A percentile compares a stretch with the other conserved stretches of the same genome.
phyloP scores from a whole-genome alignment of 2,888 invertebrate species.

The Neoitamus cyanurus region DNA sequence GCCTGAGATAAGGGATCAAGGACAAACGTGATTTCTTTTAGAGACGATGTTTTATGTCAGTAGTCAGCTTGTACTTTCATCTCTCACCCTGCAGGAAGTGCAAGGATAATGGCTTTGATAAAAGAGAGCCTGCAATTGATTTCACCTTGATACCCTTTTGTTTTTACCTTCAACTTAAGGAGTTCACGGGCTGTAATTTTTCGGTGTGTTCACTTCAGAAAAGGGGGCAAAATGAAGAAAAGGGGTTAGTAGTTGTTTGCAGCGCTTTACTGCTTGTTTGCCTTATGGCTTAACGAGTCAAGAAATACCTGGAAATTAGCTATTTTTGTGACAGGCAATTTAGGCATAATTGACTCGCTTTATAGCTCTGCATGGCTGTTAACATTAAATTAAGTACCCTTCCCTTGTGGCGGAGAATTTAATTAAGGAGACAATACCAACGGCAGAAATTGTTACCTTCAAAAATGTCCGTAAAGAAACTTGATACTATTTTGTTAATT shows the following conservation, averaged over 20 bases:
- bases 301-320: neutral
- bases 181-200: neutral
- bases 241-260: neutral
- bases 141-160: neutral
- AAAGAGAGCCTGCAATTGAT: neutral
- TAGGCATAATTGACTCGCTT: neutral
- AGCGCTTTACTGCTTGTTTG: neutral
- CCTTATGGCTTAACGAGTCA: neutral
- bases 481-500: neutral
- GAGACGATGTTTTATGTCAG: neutral
- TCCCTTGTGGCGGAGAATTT: neutral
- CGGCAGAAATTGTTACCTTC: neutral
- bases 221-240: neutral
- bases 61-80: neutral
- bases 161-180: neutral
- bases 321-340: neutral
- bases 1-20: neutral
- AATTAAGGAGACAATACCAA: neutral
- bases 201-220: neutral
- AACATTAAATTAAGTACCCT: neutral
- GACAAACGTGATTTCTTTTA: neutral
- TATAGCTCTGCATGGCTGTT: neutral
- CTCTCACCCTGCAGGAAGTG: neutral
- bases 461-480: conserved; percentile 16
- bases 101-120: neutral